phyloP scores from a whole-genome alignment of 30 jellyfish, hydroid and myxozoan species.

The Pseudorhiza aurosa region DNA sequence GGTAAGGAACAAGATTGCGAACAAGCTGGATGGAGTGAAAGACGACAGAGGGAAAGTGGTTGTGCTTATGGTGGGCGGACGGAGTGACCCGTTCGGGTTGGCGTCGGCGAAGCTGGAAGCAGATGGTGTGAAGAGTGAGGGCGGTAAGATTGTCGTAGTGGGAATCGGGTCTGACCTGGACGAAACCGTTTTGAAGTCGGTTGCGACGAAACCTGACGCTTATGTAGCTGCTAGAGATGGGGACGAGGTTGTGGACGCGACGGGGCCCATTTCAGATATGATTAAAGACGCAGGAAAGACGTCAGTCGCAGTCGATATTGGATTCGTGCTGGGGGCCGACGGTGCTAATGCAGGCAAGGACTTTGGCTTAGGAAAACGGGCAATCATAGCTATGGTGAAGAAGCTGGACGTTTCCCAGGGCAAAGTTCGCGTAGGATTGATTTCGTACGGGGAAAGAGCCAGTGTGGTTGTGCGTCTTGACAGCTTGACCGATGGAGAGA shows the following conservation, averaged over 20 bases:
- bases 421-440: slow-evolving; percentile 1
- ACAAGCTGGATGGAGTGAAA: neutral
- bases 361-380: slow-evolving; percentile 1
- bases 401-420: neutral
- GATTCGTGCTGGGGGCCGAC: slow-evolving; percentile 51
- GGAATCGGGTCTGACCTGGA: slow-evolving; percentile 48
- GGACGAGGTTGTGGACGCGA: slow-evolving; percentile 4
- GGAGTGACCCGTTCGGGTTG: neutral
- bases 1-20: slow-evolving; percentile 2
- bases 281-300: neutral
- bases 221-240: neutral
- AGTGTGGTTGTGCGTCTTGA: neutral
- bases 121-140: neutral
- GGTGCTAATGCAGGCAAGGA: slow-evolving; percentile 32
- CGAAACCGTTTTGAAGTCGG: slow-evolving; percentile 1
- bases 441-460: slow-evolving; percentile 20
- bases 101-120: neutral
- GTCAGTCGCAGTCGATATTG: slow-evolving; percentile 44
- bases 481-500: neutral
- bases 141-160: slow-evolving; percentile 26
- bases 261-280: neutral
- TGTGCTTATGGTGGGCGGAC: slow-evolving; percentile 2
- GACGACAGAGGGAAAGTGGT: slow-evolving; percentile 8
- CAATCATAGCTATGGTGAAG: neutral
- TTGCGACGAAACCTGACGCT: slow-evolving; percentile 28